A percentile compares a stretch with the other conserved stretches of the same genome.
phyloP scores from a whole-genome alignment of 2,113 vertebrate species.

The Scophthalmus maximus region DNA sequence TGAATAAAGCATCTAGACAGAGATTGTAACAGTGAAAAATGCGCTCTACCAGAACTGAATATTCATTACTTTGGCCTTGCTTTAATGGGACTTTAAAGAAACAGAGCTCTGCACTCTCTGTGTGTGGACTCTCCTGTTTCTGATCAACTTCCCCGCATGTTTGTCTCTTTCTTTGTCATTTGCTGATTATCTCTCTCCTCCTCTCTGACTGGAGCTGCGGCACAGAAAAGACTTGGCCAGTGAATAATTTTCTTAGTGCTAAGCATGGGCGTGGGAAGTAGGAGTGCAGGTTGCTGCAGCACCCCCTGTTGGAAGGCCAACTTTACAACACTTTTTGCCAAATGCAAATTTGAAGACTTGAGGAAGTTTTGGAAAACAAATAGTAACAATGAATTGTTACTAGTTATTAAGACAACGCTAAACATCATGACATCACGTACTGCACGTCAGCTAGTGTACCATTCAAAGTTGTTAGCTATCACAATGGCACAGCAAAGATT shows the following conservation, averaged over 20 bases:
- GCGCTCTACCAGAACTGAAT: background rate
- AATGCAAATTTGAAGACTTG: too few relatives aligned
- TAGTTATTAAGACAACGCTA: too few relatives aligned
- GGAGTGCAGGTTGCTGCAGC: too few relatives aligned
- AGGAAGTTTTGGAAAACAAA: too few relatives aligned
- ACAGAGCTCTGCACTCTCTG: background rate
- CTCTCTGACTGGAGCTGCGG: slow-evolving; percentile 10
- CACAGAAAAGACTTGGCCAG: background rate
- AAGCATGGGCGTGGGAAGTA: too few relatives aligned
- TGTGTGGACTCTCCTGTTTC: background rate
- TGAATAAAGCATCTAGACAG: slow-evolving; percentile 25
- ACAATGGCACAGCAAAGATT: too few relatives aligned
- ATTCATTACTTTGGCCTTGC: background rate
- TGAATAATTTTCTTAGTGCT: slow-evolving; percentile 49
- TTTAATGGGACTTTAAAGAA: background rate
- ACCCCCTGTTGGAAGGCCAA: too few relatives aligned
- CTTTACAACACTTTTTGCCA: too few relatives aligned
- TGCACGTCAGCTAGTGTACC: too few relatives aligned
- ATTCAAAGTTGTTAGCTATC: too few relatives aligned
- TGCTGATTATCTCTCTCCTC: background rate
- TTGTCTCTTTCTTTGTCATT: background rate
- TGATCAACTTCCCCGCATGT: background rate
- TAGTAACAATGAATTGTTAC: too few relatives aligned
- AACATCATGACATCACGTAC: too few relatives aligned
- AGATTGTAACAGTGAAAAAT: background rate